phyloP scores from a whole-genome alignment of 2,888 invertebrate genomes.

The Tachina grossa region DNA sequence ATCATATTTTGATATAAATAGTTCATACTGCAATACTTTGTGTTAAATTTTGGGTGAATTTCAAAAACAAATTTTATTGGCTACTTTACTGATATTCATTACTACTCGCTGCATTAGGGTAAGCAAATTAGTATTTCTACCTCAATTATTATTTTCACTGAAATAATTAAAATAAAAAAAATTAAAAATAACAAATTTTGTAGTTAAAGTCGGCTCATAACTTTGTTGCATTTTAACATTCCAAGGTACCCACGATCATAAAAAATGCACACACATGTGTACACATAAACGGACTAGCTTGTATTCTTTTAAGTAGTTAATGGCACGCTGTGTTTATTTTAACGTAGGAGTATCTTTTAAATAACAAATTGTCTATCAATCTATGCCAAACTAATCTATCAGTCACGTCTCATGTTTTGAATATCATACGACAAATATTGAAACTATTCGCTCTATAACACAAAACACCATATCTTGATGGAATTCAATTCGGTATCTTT shows the following conservation, averaged over 20 bases:
- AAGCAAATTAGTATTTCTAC: no score
- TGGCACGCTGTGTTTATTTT: background rate
- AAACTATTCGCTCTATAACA: background rate
- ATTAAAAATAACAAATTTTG: background rate
- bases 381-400: conserved; percentile 58
- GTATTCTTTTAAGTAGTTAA: background rate
- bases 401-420: conserved; percentile 55
- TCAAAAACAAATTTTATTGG: no score
- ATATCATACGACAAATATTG: conserved; percentile 33
- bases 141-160: no score
- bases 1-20: no score
- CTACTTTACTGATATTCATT: no score
- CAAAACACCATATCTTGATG: background rate
- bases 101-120: no score
- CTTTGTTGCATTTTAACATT: background rate
- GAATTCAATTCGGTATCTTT: conserved; percentile 29
- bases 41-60: no score
- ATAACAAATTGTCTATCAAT: conserved; percentile 57
- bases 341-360: conserved; percentile 21
- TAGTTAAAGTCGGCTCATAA: background rate
- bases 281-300: background rate
- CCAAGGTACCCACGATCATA: background rate
- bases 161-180: background rate
- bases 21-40: no score
- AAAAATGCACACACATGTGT: background rate